A percentile compares a stretch with the other conserved stretches of the same genome.
Evolutionary conservation across 2,888 invertebrate species (phyloP).

Genomic region (Cephus nigrinus): DNA sequence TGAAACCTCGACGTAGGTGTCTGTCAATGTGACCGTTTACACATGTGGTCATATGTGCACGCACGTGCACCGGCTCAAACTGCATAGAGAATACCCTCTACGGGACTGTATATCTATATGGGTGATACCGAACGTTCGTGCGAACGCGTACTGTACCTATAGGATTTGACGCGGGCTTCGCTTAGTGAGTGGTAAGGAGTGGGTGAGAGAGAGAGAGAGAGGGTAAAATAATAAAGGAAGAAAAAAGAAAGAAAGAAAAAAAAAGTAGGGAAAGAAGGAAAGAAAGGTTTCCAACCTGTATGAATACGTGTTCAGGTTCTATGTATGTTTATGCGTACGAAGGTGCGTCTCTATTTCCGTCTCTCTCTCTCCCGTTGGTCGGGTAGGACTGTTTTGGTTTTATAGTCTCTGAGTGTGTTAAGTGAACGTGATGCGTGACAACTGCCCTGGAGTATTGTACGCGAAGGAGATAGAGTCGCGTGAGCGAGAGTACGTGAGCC

Average conservation of each 20-base stretch:
- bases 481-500: background rate
- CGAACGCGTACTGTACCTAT: background rate
- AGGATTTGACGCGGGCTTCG: constrained; percentile 6
- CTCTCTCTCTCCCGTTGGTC: constrained; percentile 10
- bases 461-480: background rate
- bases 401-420: constrained; percentile 16
- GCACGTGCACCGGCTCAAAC: constrained; percentile 31
- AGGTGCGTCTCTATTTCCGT: background rate
- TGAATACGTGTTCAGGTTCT: too few relatives aligned
- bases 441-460: constrained; percentile 19
- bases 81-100: too few relatives aligned
- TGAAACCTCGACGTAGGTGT: background rate
- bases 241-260: too few relatives aligned
- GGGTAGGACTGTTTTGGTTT: constrained; percentile 24
- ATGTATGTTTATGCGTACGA: too few relatives aligned
- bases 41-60: constrained; percentile 33
- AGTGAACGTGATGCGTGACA: constrained; percentile 41
- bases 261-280: background rate
- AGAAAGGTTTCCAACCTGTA: too few relatives aligned
- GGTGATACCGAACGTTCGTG: too few relatives aligned
- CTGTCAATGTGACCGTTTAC: too few relatives aligned
- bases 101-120: too few relatives aligned
- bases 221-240: too few relatives aligned
- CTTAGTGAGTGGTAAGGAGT: background rate
- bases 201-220: constrained; percentile 14